Conservation (phyloP, 2,888 invertebrate genomes). For the Crioceris asparagi region DNA sequence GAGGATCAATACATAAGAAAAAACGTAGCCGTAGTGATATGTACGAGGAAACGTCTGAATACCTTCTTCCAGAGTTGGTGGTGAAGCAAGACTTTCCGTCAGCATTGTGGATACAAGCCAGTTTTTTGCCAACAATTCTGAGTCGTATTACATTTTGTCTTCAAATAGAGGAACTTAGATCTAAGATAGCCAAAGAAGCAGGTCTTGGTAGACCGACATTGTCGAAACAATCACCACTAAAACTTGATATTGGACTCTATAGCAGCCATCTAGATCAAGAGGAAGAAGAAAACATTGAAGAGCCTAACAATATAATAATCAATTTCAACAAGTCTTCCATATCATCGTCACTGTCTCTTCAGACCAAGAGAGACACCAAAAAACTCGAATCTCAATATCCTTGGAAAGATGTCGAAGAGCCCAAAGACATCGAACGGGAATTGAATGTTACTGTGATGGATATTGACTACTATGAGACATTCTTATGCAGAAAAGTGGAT, state of each 20-base stretch:
- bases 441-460: slow-evolving; percentile 53
- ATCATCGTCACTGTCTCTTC: neutral
- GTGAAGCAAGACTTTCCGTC: slow-evolving; percentile 59
- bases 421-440: slow-evolving; percentile 54
- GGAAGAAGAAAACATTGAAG: slow-evolving; percentile 16
- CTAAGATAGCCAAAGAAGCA: slow-evolving; percentile 41
- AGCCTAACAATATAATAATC: no score
- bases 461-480: slow-evolving; percentile 57
- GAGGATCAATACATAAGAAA: slow-evolving; percentile 29
- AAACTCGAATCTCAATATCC: slow-evolving; percentile 39
- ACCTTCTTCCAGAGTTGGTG: slow-evolving; percentile 83
- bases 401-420: slow-evolving; percentile 48
- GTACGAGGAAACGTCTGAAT: slow-evolving; percentile 50
- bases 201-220: slow-evolving; percentile 31
- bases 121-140: slow-evolving; percentile 72
- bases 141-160: slow-evolving; percentile 64
- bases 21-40: slow-evolving; percentile 37
- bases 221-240: slow-evolving; percentile 29
- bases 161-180: slow-evolving; percentile 61
- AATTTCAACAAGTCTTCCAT: no score
- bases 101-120: slow-evolving; percentile 75
- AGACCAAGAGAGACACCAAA: slow-evolving; percentile 26
- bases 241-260: slow-evolving; percentile 27
- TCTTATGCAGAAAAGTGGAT: slow-evolving; percentile 34
- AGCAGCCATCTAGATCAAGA: slow-evolving; percentile 14